Conservation (phyloP, 2,113 vertebrate species). For the Dasypus novemcinctus region DNA sequence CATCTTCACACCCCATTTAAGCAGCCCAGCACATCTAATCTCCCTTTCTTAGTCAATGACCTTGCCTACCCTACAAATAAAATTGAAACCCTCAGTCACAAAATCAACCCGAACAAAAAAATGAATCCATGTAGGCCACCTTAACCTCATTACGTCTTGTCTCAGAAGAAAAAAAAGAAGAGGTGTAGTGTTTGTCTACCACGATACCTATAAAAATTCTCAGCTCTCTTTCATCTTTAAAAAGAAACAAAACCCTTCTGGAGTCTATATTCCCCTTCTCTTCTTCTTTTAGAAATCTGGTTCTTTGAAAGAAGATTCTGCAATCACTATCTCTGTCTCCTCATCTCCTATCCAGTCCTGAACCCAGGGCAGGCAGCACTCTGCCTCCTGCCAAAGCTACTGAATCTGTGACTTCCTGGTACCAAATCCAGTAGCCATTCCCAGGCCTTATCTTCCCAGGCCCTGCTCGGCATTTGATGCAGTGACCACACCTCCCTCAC, state of each 20-base stretch:
- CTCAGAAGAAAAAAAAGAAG: too few species aligned
- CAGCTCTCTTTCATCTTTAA: too few species aligned
- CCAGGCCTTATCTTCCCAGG: neutral
- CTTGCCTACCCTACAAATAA: too few species aligned
- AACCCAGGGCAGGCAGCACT: neutral
- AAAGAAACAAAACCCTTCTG: neutral
- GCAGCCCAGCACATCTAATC: too few species aligned
- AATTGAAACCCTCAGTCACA: too few species aligned
- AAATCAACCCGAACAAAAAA: too few species aligned
- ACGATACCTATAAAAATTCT: too few species aligned
- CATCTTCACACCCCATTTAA: neutral
- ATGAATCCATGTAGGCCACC: too few species aligned
- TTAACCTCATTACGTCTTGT: too few species aligned
- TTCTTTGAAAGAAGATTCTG: neutral
- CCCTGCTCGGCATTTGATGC: neutral
- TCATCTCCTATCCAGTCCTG: neutral
- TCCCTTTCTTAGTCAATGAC: neutral
- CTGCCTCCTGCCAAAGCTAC: too few species aligned
- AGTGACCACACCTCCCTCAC: neutral
- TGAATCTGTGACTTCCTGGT: too few species aligned
- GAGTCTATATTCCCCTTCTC: neutral
- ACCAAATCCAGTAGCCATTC: neutral
- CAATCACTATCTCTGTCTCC: neutral
- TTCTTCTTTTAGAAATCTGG: neutral
- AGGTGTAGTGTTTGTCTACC: too few species aligned